phyloP scores from a whole-genome alignment of 1,140 invertebrate species.

The Palaemon carinicauda region DNA sequence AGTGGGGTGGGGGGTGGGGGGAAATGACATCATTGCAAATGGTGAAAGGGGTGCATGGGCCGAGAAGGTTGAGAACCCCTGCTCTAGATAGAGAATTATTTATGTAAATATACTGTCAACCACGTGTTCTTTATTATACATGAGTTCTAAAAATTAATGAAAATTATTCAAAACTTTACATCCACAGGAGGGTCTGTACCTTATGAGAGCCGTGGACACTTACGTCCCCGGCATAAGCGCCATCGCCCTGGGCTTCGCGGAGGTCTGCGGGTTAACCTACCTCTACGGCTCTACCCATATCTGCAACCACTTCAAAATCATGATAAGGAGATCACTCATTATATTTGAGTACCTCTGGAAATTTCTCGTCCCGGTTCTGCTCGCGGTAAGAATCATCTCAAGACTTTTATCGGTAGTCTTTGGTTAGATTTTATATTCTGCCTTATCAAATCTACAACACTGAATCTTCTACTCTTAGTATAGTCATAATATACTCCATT shows the following conservation, averaged over 20 bases:
- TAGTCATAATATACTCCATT: too few relatives aligned
- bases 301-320: slow-evolving; percentile 25
- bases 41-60: too few relatives aligned
- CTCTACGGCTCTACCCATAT: slow-evolving; percentile 26
- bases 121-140: background rate
- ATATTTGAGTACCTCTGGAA: slow-evolving; percentile 4
- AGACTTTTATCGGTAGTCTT: background rate
- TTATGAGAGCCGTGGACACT: slow-evolving; percentile 15
- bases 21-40: too few relatives aligned
- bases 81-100: too few relatives aligned
- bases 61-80: too few relatives aligned
- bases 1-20: too few relatives aligned
- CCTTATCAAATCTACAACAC: too few relatives aligned
- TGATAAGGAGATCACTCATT: background rate
- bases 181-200: slow-evolving; percentile 28
- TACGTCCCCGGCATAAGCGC: slow-evolving; percentile 28
- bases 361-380: background rate
- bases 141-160: too few relatives aligned
- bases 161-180: too few relatives aligned
- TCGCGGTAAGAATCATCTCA: slow-evolving; percentile 22
- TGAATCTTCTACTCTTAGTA: too few relatives aligned
- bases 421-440: too few relatives aligned
- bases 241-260: slow-evolving; percentile 6
- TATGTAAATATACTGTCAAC: too few relatives aligned
- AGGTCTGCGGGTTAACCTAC: slow-evolving; percentile 28